Evolutionary conservation across 2,113 vertebrate species (phyloP).

Genomic region (Motacilla alba): DNA sequence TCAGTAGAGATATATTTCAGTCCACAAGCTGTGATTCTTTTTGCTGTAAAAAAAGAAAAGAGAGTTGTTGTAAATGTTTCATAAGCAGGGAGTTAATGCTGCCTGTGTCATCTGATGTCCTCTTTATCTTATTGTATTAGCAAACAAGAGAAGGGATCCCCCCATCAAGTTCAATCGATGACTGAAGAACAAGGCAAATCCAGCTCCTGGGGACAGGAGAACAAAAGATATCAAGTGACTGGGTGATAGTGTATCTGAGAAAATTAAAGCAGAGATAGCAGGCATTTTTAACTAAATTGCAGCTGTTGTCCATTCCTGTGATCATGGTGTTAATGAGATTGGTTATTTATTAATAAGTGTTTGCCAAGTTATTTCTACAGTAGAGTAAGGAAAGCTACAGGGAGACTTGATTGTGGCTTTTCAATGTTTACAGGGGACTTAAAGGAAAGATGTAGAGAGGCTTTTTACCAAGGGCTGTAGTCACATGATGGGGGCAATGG

Average conservation of each 20-base stretch:
- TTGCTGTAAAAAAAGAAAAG: not conserved
- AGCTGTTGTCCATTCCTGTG: not conserved
- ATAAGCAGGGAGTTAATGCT: not conserved
- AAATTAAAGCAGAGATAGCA: not conserved
- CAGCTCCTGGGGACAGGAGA: not conserved
- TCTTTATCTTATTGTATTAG: not conserved
- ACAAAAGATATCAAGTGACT: slow-evolving; percentile 17
- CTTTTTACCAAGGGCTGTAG: not conserved
- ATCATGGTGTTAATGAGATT: not conserved
- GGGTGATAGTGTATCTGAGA: not conserved
- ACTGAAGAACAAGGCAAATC: slow-evolving; percentile 37
- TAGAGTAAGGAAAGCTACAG: not conserved
- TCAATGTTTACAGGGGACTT: not conserved
- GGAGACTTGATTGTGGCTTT: not conserved
- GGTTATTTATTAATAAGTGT: slow-evolving; percentile 2
- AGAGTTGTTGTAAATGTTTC: slow-evolving; percentile 19
- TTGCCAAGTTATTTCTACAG: not conserved
- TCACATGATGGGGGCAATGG: not conserved
- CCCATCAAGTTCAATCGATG: not conserved
- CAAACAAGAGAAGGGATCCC: not conserved
- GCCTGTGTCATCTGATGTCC: not conserved
- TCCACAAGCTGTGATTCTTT: not conserved
- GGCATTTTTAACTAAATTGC: slow-evolving; percentile 24
- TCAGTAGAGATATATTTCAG: not conserved
- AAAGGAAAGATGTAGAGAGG: not conserved